Evolutionary conservation across 1,140 invertebrate genomes (phyloP).

Genomic region (Drosophila kurseongensis): DNA sequence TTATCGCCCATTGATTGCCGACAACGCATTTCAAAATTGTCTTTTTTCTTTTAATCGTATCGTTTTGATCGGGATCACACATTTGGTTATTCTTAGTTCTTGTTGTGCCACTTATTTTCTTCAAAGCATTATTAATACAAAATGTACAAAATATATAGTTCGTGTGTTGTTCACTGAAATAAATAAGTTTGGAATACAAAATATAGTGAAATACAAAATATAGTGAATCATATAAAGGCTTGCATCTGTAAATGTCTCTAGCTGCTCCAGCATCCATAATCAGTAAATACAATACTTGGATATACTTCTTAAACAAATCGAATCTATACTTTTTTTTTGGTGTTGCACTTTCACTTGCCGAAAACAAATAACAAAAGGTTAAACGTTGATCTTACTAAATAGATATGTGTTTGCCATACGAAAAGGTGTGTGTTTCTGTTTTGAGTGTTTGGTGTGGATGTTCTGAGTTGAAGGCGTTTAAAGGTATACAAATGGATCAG

Average conservation of each 20-base stretch:
- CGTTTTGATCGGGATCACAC: conserved; percentile 36
- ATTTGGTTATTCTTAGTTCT: conserved; percentile 12
- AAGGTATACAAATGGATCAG: conserved; percentile 11
- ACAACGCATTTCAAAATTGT: conserved; percentile 4
- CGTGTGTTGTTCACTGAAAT: conserved; percentile 19
- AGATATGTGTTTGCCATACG: conserved; percentile 18
- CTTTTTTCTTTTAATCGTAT: conserved; percentile 28
- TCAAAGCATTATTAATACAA: conserved; percentile 14
- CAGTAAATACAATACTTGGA: conserved; percentile 31
- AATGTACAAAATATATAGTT: conserved; percentile 31
- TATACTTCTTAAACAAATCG: conserved; percentile 13
- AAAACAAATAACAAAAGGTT: conserved; percentile 33
- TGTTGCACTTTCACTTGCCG: conserved; percentile 13
- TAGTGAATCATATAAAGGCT: neutral
- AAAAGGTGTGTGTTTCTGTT: conserved; percentile 9
- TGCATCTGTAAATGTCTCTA: conserved; percentile 5
- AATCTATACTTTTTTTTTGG: conserved; percentile 5
- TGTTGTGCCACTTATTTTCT: conserved; percentile 2
- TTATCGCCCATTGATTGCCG: neutral
- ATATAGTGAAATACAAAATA: conserved; percentile 37
- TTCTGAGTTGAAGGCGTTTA: conserved; percentile 1
- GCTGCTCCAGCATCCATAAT: conserved; percentile 7
- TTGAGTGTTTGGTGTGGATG: neutral
- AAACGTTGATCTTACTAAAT: conserved; percentile 28
- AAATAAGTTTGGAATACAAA: conserved; percentile 44